Conservation (phyloP, 2,888 invertebrate species). For the Sesamia inferens region DNA sequence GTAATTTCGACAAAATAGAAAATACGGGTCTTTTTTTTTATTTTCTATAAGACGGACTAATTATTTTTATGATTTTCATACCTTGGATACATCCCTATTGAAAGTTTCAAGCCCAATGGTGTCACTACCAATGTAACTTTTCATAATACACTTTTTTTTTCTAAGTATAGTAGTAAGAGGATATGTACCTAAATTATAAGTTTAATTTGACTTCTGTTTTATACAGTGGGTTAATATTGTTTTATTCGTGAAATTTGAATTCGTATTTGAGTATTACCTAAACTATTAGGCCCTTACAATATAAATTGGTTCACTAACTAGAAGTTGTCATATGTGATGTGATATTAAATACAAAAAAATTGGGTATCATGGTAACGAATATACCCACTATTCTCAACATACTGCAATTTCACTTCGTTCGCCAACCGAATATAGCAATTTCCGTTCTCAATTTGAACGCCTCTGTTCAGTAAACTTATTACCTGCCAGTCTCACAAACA, state of each 20-base stretch:
- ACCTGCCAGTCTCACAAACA: background rate
- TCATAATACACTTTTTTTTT: too few species aligned
- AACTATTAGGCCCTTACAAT: background rate
- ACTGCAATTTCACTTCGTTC: background rate
- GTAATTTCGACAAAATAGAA: too few species aligned
- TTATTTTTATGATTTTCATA: too few species aligned
- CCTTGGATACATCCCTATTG: too few species aligned
- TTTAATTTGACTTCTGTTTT: background rate
- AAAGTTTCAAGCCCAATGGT: background rate
- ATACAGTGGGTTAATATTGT: background rate
- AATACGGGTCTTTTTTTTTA: too few species aligned
- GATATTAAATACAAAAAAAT: background rate
- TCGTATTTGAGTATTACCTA: too few species aligned
- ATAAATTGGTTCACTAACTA: background rate
- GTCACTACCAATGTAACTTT: background rate
- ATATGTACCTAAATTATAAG: too few species aligned
- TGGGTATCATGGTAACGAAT: background rate
- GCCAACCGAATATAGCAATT: background rate
- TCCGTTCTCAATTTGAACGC: conserved; percentile 3
- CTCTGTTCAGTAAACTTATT: background rate
- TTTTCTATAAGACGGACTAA: too few species aligned
- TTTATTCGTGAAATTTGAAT: background rate
- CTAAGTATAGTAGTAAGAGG: too few species aligned
- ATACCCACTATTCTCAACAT: background rate
- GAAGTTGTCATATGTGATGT: too few species aligned